phyloP scores from a whole-genome alignment of 2,113 vertebrate species.

The Otis tarda region DNA sequence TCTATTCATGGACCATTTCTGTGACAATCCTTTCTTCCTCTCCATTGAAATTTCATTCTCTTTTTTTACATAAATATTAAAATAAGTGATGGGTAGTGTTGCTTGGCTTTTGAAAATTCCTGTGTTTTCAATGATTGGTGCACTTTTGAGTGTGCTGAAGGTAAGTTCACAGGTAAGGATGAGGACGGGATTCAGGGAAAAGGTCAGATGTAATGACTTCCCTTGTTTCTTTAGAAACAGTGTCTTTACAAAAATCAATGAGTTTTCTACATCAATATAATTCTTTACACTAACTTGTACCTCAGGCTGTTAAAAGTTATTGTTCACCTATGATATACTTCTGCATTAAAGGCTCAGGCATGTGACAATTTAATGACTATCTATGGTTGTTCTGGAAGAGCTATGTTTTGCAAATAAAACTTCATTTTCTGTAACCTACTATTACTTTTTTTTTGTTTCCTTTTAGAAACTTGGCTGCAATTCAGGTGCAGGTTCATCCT shows the following conservation, averaged over 20 bases:
- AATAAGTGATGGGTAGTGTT: background rate
- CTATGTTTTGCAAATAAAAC: constrained; percentile 65
- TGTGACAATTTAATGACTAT: constrained; percentile 3
- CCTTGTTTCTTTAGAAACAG: constrained; percentile 55
- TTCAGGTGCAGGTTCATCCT: constrained; percentile 73
- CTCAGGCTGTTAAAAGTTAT: constrained; percentile 50
- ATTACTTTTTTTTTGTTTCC: constrained; percentile 63
- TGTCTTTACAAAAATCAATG: constrained; percentile 41
- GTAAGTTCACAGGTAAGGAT: constrained; percentile 37
- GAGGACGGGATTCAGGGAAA: constrained; percentile 41
- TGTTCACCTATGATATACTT: constrained; percentile 29
- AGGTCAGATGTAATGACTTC: constrained; percentile 47
- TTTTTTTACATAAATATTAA: constrained; percentile 18
- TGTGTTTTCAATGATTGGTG: constrained; percentile 11
- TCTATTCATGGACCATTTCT: background rate
- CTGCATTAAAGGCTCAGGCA: constrained; percentile 43
- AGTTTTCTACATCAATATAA: constrained; percentile 23
- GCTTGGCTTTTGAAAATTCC: background rate
- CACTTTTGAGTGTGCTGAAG: constrained; percentile 22
- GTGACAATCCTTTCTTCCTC: background rate
- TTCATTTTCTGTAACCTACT: constrained; percentile 68
- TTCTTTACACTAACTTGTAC: constrained; percentile 54
- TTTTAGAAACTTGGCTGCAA: constrained; percentile 79
- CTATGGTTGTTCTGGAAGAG: constrained; percentile 32
- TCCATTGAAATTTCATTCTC: background rate